Percentiles rank a stretch among this genome's conserved stretches.
These are phyloP conservation scores for Pseudococcus jackbeardsleyi DNA, from an alignment of 2,888 invertebrate species.

Conservation along the genomic window DNA sequence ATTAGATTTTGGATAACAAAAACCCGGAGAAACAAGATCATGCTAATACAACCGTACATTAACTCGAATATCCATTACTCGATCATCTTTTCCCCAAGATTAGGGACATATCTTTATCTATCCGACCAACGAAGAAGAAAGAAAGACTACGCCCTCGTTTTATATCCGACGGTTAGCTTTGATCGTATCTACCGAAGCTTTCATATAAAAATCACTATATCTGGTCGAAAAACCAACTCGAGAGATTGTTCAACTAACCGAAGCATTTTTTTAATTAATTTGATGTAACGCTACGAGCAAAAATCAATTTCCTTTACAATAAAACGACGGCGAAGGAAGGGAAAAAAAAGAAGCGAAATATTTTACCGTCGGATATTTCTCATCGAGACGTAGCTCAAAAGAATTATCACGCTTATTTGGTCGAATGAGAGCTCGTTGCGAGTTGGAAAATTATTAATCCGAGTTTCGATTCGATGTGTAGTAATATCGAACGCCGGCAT, in stretches of 20 bases:
- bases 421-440: not conserved
- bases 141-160: too few relatives aligned
- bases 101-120: too few relatives aligned
- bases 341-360: not conserved
- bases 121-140: too few relatives aligned
- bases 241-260: not conserved
- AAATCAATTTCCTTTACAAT: not conserved
- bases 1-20: too few relatives aligned
- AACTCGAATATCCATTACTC: too few relatives aligned
- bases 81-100: too few relatives aligned
- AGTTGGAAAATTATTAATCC: not conserved
- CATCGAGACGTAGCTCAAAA: not conserved
- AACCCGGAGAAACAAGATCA: too few relatives aligned
- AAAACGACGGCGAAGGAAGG: not conserved
- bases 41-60: too few relatives aligned
- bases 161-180: not conserved
- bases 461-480: not conserved
- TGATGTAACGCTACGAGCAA: conserved; percentile 3
- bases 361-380: not conserved
- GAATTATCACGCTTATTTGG: conserved; percentile 28
- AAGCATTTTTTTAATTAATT: conserved; percentile 18
- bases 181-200: not conserved
- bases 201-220: not conserved
- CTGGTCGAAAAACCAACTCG: not conserved
- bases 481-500: not conserved